These are phyloP conservation scores for Sebastes hubbsi DNA, from an alignment of 2,797 vertebrate species.

Conservation along the genomic window DNA sequence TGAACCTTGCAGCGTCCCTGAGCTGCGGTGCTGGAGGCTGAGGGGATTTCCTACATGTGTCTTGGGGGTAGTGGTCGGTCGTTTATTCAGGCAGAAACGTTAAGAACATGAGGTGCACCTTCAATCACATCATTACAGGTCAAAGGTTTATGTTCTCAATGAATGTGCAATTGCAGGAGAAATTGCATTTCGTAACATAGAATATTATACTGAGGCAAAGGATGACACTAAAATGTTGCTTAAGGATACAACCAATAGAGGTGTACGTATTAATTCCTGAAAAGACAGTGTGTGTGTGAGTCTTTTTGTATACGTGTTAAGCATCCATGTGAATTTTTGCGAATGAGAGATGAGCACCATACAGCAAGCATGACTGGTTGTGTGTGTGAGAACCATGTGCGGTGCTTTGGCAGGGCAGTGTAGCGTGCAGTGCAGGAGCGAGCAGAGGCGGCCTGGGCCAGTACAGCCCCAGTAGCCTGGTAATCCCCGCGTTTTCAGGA, in stretches of 20 bases:
- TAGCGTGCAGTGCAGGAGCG: conserved; percentile 87
- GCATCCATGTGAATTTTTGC: conserved; percentile 32
- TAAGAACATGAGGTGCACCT: background rate
- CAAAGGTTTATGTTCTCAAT: background rate
- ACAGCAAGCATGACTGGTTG: conserved; percentile 41
- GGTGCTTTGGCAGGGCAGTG: conserved; percentile 79
- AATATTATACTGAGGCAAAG: background rate
- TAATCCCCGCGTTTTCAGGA: conserved; percentile 99
- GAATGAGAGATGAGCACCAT: conserved; percentile 31
- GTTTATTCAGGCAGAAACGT: conserved; percentile 22
- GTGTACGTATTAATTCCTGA: background rate
- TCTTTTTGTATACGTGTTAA: background rate
- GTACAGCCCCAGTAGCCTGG: conserved; percentile 82
- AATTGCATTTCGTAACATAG: background rate
- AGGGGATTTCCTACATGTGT: conserved; percentile 49
- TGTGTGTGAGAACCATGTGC: conserved; percentile 80
- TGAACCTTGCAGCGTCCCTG: conserved; percentile 39
- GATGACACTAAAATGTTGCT: background rate
- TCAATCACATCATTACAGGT: background rate
- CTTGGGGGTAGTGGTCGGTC: background rate
- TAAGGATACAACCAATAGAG: background rate
- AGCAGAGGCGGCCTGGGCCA: conserved; percentile 85
- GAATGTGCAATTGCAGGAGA: background rate
- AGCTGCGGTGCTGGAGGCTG: conserved; percentile 33
- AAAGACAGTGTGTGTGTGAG: too few relatives aligned